Evolutionary conservation across 2,797 vertebrate species (phyloP), one percentile per base, ranked within the genome.

Genomic region (Enteromius unitaeniatus): DNA sequence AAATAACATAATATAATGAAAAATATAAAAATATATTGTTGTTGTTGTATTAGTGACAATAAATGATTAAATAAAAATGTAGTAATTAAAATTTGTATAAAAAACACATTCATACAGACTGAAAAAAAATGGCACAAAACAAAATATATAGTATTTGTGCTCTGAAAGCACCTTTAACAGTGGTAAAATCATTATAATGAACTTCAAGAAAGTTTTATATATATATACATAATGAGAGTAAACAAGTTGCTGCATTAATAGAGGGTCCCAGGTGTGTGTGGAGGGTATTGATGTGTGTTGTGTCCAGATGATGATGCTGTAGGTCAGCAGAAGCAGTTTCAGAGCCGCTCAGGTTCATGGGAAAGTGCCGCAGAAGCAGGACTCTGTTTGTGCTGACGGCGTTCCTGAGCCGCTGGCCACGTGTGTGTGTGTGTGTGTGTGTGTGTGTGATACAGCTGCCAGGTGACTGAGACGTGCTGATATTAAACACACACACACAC

Each of bases 321-420:
- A 79, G 64, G 49, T 79, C 78, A 68, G 31, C 64, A 79, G 64
- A 45, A 49, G 67, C 31, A 19, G 45, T 26, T 62, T 69, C 64
- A 67, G 92, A 93, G 91, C 91, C 92, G 93, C 92, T 92, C 93
- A 90, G 93, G 93, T 94, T 95, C 91, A 93, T 84, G 88, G 91
- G 91, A 94, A 95, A 94, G 88, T 95, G 94, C 94, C 92, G 91
- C 91, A 89, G 91, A 93, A 93, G 94, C 94, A 95, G 92, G 93
- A 94, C 90, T 88, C 91, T 92, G 91, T 94, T 95, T 95, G 92
- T 95, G 95, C 95, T 95, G 95, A 95, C 93, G 93, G 89, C 90
- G 92, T 88, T 88, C 84, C 28, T 89, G 90, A 86, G 81, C 92
- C 92, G 91, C 92, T 92, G 92, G 92, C 94, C 94, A 94, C 92